Base-by-base conservation (phyloP, 2,113 vertebrate genomes). In the Calidris pugnax region DNA sequence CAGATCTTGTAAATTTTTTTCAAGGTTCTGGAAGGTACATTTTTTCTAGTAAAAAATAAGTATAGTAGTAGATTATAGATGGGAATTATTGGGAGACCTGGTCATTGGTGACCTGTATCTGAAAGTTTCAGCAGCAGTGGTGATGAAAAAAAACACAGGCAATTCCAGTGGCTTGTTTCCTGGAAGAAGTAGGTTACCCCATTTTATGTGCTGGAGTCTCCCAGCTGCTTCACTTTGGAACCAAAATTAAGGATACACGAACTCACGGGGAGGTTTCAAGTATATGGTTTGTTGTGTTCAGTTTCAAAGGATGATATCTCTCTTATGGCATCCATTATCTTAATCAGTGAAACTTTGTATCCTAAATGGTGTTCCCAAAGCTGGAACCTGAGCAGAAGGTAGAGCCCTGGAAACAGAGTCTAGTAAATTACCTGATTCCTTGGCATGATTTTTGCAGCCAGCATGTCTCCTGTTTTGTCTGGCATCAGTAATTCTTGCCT, bases 401-500 rank as follows among this genome's bases (percentile, higher is more conserved):
- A 19, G 18, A 78, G 20, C 21, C 45, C 14, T 68, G 20, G 48
- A 88, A 72, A 39, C 6, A 6, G 26, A 77, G 13, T 8, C 1
- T 6, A 53, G 64, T 41, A 73, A 93, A 66, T 80, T 4, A 86
- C 64, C 75, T 62, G n/a, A 7, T 50, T 93, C 35, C 22, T 45
- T 86, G 59, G 59, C 27, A 5, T 62, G 9, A 7, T 60, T 86
- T 75, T 64, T 85, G 88, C 63, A 83, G 37, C 43, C 57, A 85
- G 66, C 17, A 3, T n/a, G 41, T 66, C 87, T 85, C 55, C 50
- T 80, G 32, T 88, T 75, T 86, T 80, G 67, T 62, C 47, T 94
- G 94, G 45, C 82, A 59, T 81, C 45, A 14, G 24, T 67, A 56
- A 33, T 87, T 93, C 20, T 80, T 94, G 55, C 59, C 12, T 80